Conservation (phyloP, 2,113 vertebrate genomes). For the Benitochromis conjunctus region DNA sequence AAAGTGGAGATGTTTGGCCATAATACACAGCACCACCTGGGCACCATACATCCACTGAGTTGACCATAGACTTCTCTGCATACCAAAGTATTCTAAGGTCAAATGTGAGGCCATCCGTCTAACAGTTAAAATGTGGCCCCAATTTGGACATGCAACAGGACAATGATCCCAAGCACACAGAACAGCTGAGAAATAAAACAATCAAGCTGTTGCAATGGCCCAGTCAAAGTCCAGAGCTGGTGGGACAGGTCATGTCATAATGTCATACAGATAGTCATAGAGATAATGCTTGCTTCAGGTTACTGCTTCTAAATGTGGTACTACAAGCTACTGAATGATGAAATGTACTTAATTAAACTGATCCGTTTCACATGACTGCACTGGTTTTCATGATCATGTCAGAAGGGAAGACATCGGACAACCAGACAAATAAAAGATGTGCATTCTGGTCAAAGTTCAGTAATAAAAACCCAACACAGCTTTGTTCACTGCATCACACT, state of each 20-base stretch:
- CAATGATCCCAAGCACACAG: background rate
- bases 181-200: background rate
- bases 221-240: background rate
- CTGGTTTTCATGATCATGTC: background rate
- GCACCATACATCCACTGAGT: too few species aligned
- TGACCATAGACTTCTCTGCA: background rate
- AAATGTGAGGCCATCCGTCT: background rate
- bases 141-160: background rate
- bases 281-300: background rate
- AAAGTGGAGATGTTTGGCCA: too few species aligned
- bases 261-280: background rate
- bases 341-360: background rate
- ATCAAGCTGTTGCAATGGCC: background rate
- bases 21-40: too few species aligned
- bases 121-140: background rate
- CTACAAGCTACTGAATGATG: background rate
- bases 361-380: background rate
- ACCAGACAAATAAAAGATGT: background rate
- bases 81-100: background rate
- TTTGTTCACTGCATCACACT: background rate
- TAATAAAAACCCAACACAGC: background rate
- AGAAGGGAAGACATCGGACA: background rate
- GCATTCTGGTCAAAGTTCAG: background rate
- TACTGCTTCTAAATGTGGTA: background rate
- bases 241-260: background rate